Evolutionary conservation across 2,797 vertebrate species (phyloP), one percentile per base, ranked within the genome.

Genomic region (Sebastes variabilis): DNA sequence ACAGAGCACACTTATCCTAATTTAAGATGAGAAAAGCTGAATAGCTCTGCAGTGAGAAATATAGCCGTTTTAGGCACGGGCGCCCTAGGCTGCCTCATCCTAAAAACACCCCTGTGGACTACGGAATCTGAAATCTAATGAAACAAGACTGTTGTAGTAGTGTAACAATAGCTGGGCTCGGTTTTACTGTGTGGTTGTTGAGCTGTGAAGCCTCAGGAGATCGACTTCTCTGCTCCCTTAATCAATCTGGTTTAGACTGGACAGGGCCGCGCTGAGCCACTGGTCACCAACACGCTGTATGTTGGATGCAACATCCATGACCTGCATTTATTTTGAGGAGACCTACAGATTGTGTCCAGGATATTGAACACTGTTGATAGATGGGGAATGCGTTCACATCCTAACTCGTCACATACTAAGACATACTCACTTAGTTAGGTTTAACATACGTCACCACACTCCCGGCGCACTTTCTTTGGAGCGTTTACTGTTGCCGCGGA

Each of bases 191-290:
- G 80, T 56, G 36, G 34, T n/a, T 76, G 82, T 80, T 62, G 66
- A 84, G 60, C 75, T 81, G 70, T 59, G 76, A 68, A 72, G 18
- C 84, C 88, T 73, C 86, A 9, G 24, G 87, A 88, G 87, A 90
- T 72, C 13, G 72, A 83, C 83, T 61, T 8, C 84, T 83, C 79
- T 66, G 52, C 80, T 77, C 76, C 72, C 77, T 85, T 83, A 91
- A 92, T 92, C 85, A 87, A 81, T 90, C 81, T 55, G 87, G 68
- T 86, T 91, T 84, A 87, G 76, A 89, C 80, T 4, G 77, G 82
- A 89, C 83, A 86, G 79, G 61, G 66, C 77, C 66, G 25, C 74
- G 79, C 58, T 69, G 87, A 89, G 80, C 84, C 65, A 81, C 74
- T 58, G 88, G 72, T 82, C 79, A 68, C 84, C 76, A 84, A 78